Percentiles rank a stretch among this genome's conserved stretches.
Conservation (phyloP, 2,797 vertebrate species). For the Protonibea diacanthus region DNA sequence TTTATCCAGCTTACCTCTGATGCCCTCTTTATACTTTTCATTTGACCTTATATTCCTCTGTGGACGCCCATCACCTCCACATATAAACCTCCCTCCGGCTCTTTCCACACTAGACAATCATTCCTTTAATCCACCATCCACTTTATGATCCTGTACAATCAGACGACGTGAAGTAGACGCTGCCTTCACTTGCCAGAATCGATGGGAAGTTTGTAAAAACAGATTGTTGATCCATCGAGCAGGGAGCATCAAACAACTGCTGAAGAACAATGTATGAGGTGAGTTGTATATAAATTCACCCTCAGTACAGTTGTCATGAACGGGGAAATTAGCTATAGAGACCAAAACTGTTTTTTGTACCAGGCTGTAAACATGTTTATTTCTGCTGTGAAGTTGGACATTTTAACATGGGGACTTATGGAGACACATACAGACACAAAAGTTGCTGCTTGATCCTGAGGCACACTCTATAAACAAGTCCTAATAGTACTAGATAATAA, state of each 20-base stretch:
- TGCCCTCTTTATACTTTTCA: conserved; percentile 23
- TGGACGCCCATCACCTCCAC: conserved; percentile 16
- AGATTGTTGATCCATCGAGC: background rate
- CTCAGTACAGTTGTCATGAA: too few species aligned
- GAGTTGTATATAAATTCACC: too few species aligned
- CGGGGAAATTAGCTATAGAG: too few species aligned
- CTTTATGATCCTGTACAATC: background rate
- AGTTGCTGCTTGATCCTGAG: too few species aligned
- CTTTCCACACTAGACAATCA: conserved; percentile 25
- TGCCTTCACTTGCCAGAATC: background rate
- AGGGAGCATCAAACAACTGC: background rate
- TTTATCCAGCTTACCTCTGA: conserved; percentile 8
- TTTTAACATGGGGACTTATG: too few species aligned
- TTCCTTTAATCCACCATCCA: conserved; percentile 2
- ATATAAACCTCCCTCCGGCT: background rate
- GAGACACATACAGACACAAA: too few species aligned
- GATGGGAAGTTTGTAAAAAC: conserved; percentile 2
- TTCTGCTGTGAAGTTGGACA: too few species aligned
- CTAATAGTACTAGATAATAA: too few species aligned
- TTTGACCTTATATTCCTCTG: conserved; percentile 28
- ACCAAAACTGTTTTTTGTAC: too few species aligned
- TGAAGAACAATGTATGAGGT: too few species aligned
- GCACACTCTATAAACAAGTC: too few species aligned
- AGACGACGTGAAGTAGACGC: background rate
- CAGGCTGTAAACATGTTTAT: too few species aligned